phyloP scores from a whole-genome alignment of 2,888 invertebrate genomes.

The Drosophila paranaensis region DNA sequence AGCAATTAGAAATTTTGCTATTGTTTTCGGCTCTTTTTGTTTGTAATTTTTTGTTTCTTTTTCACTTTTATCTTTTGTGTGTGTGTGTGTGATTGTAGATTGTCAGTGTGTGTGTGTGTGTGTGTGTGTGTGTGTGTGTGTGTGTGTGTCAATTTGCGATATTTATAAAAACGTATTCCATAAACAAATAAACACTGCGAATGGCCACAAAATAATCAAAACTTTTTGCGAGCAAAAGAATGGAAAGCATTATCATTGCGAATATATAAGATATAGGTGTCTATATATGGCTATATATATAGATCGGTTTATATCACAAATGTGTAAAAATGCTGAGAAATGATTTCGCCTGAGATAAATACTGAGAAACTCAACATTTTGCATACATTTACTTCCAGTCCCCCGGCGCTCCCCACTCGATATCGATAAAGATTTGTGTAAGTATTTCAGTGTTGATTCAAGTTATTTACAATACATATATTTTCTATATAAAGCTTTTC shows the following conservation, averaged over 20 bases:
- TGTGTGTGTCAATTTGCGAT: slow-evolving; percentile 47
- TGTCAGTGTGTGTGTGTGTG: neutral
- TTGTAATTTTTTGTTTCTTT: slow-evolving; percentile 10
- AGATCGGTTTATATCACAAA: slow-evolving; percentile 17
- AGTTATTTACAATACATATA: neutral
- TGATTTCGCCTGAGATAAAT: slow-evolving; percentile 15
- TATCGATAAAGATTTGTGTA: neutral
- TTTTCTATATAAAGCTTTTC: neutral
- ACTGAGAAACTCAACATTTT: neutral
- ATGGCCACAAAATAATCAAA: slow-evolving; percentile 41
- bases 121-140: neutral
- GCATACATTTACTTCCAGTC: neutral
- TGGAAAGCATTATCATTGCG: slow-evolving; percentile 13
- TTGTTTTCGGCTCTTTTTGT: slow-evolving; percentile 36
- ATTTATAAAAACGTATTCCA: slow-evolving; percentile 47
- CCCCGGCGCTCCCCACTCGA: neutral
- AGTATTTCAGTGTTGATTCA: neutral
- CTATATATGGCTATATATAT: slow-evolving; percentile 4
- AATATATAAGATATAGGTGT: slow-evolving; percentile 5
- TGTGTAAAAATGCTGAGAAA: slow-evolving; percentile 29
- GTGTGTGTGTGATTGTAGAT: slow-evolving; percentile 4
- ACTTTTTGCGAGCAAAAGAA: slow-evolving; percentile 4
- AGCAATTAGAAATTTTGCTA: slow-evolving; percentile 54
- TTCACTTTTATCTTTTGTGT: slow-evolving; percentile 18
- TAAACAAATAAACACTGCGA: slow-evolving; percentile 45